Conservation (phyloP, 2,113 vertebrate genomes). For the Cercocebus atys region DNA sequence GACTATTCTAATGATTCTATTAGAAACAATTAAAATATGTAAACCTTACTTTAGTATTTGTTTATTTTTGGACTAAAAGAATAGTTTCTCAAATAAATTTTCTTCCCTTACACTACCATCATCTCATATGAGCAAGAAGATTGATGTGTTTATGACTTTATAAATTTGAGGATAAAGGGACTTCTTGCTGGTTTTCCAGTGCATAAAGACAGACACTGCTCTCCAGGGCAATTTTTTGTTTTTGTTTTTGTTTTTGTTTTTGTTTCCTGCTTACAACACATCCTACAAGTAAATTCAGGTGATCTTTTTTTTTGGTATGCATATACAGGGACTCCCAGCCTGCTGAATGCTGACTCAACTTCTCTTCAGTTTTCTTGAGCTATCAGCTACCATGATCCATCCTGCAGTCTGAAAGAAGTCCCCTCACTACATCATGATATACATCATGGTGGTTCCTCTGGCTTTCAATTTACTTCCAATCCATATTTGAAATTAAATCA, state of each 20-base stretch:
- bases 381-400: accelerated
- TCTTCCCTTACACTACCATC: background rate
- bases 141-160: background rate
- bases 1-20: background rate
- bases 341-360: background rate
- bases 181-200: background rate
- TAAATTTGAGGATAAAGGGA: background rate
- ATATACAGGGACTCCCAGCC: background rate
- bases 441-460: background rate
- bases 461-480: background rate
- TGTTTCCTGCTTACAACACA: background rate
- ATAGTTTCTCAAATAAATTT: background rate
- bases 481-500: background rate
- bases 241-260: background rate
- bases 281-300: background rate
- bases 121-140: background rate
- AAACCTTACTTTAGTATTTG: background rate
- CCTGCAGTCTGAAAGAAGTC: background rate
- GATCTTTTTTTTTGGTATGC: background rate
- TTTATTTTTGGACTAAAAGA: background rate
- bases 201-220: background rate
- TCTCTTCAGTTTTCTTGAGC: background rate
- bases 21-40: background rate
- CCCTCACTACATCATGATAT: background rate
- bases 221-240: background rate